Base-by-base conservation (phyloP, 1,140 invertebrate genomes). In the Sipha flava region DNA sequence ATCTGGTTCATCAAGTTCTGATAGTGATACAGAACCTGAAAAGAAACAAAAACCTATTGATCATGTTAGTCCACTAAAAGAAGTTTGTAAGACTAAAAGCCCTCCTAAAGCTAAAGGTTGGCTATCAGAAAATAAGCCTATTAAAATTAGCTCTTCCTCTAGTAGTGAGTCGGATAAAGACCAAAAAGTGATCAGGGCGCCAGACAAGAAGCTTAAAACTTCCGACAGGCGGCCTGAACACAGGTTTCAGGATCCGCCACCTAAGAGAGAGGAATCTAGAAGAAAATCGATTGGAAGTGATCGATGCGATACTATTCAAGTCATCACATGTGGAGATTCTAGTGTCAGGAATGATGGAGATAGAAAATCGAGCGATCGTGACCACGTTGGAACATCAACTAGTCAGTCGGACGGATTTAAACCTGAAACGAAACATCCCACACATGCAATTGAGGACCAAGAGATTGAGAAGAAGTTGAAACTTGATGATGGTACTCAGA, bases 151-250 rank as follows among this genome's bases (percentile, higher is more conserved):
- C 37, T 72, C 73, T 34, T 79, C 75, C 49, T 68, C 54, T 45
- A 68, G 75, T 45, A 82, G 70, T 82, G 83, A 84, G 82, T 81
- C 86, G 80, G 81, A 72, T 81, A 87, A 87, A 83, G 87, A 86
- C 83, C 87, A 87, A 84, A 89, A 88, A 87, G 87, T 89, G 85
- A 88, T 88, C 84, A 91, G 90, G 88, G 88, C 90, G 88, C 90
- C 90, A 85, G 91, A 92, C 86, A 92, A 91, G 91, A 92, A 92
- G 91, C 90, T 91, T 91, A 92, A 92, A 92, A 92, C 91, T 92
- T 91, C 91, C 90, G 90, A 92, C 88, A 89, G 90, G 90, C 88
- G 89, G 89, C 89, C 89, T 89, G 90, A 90, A 89, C 88, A 87
- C 87, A 88, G 91, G 89, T 88, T 90, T 89, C 88, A 89, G 89